A percentile compares a stretch with the other conserved stretches of the same genome.
Evolutionary conservation across 37 sponge, comb jelly and placozoan genomes (phyloP).

Genomic region (Beroe forskalii): DNA sequence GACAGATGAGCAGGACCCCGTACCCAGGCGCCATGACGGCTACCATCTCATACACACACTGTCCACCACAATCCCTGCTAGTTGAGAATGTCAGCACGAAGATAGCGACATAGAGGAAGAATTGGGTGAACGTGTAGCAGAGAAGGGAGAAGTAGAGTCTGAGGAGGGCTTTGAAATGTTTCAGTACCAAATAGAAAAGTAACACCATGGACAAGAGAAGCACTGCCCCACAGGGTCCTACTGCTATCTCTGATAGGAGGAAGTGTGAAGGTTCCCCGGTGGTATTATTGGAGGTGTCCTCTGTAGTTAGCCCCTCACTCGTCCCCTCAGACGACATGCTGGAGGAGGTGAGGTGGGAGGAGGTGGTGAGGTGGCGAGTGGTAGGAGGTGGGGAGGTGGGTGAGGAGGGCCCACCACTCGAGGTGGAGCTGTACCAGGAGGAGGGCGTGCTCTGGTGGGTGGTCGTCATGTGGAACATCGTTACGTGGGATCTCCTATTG

Average conservation of each 20-base stretch:
- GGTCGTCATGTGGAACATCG: no score
- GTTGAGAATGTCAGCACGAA: background rate
- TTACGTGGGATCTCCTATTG: no score
- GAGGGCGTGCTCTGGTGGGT: background rate
- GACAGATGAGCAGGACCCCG: background rate
- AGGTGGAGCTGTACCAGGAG: constrained; percentile 8
- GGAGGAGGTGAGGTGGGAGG: background rate
- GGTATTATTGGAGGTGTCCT: background rate
- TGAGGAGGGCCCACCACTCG: background rate
- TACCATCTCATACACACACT: background rate
- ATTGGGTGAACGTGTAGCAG: background rate
- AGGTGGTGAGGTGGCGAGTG: background rate
- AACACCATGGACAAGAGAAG: background rate
- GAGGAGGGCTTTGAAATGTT: background rate
- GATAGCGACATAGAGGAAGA: background rate
- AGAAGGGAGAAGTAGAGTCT: background rate
- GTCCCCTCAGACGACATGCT: background rate
- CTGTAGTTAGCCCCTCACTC: background rate
- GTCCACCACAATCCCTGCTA: background rate
- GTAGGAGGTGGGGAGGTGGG: background rate
- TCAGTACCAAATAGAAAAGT: background rate
- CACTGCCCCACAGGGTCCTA: background rate
- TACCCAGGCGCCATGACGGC: background rate
- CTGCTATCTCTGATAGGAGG: background rate
- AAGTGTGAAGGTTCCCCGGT: background rate